Base-by-base conservation (phyloP, 2,888 invertebrate species). In the Epistrophe eligans region DNA sequence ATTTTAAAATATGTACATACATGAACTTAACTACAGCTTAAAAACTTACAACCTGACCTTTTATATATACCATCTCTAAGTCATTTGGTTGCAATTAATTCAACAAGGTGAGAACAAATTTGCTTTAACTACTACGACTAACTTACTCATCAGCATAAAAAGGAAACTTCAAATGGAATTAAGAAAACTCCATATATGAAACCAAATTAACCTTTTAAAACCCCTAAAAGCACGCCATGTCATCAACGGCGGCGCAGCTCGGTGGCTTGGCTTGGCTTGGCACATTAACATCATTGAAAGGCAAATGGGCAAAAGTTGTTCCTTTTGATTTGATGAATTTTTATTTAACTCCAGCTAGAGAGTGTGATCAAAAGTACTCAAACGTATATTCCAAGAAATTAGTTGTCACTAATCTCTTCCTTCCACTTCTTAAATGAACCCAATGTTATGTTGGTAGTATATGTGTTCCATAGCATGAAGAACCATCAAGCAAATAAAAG, bases 391-490 rank as follows among this genome's bases (percentile, higher is more conserved):
- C 76, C 77, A 77, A 77, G 81, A 84, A 84, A 84, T 84, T 84
- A 84, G 81, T 77, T 67, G 66, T 58, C 72, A 67, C 84, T 84
- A 84, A 84, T 84, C 77, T 73, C 60, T 84, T 84, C 84, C 84
- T 80, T 84, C 84, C 84, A 64, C 13, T 35, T 48, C 17, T 67
- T 52, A 35, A 70, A 48, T 64, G 50, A 50, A 60, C 6, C 13
- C 45, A n/a, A n/a, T n/a, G n/a, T n/a, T n/a, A 57, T 40, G 55
- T 17, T 45, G 28, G 32, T 13, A n/a, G n/a, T n/a, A n/a, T n/a
- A 38, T 17, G 52, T 17, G 38, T 38, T 19, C 15, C 40, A 67
- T 57, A 28, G 2, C 24, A 24, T 24, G 1, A 24, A 24, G 64
- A 72, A 52, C 9, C 19, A 35, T 35, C 35, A 35, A 35, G 8